Base-by-base conservation (phyloP, 2,797 vertebrate genomes). In the Enteromius treurensis region DNA sequence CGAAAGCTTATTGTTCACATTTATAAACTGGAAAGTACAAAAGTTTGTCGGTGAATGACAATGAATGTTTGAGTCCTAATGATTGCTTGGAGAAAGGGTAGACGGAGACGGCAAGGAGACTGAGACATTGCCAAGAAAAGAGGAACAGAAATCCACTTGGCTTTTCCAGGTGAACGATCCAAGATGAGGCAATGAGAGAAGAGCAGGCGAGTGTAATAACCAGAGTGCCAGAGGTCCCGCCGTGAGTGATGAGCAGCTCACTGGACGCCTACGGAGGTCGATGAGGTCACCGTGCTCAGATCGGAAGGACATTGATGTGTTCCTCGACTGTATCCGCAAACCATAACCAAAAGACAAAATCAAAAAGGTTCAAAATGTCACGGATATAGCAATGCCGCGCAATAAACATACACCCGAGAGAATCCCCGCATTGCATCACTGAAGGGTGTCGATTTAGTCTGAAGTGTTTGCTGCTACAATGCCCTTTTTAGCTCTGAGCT, bases 291-390 rank as follows among this genome's bases (percentile, higher is more conserved):
- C 4, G 78, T 65, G 81, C 88, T 90, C 83, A 77, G 88, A 85
- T 87, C 86, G 86, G 81, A 81, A 86, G 87, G 92, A 95, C 92
- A 95, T 92, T 94, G 93, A 94, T 94, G 93, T 90, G 90, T 92
- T 94, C 92, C 92, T 89, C 81, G 77, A 91, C 90, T 93, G 93
- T 93, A 92, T 92, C 91, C 90, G 89, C 90, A 90, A 90, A 89
- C 89, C 82, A 90, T 91, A 93, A 93, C 91, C 90, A 92, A 91
- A 92, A 91, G 92, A 87, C 92, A 92, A 69, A 65, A 88, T 91
- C 89, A 84, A 86, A 92, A 92, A 93, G 92, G 93, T 93, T 62
- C 91, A 94, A 93, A 92, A 93, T 91, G 90, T 91, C 90, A 90
- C 80, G 82, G 87, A 26, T 37, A 74, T 64, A 77, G 71, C 10